Evolutionary conservation across 2,113 vertebrate species (phyloP), one percentile per base, ranked within the genome.

Genomic region (Apodemus speciosus): DNA sequence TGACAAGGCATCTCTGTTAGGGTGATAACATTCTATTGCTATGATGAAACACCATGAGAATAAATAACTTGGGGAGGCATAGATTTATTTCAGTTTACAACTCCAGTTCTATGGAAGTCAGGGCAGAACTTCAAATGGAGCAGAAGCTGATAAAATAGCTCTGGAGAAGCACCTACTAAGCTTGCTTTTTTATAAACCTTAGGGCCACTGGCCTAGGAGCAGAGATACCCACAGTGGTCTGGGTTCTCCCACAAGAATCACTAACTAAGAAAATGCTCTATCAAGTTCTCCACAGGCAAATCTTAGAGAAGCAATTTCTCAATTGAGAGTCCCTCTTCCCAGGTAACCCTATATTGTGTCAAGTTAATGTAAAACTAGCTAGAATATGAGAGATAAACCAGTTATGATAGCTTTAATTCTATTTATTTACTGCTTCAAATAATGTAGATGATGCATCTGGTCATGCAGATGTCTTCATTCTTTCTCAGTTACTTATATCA

Each of bases 391-490:
- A 93, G 20, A 90, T 88, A 66, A 83, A 3, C 21, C 46, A 88
- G 21, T 80, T 71, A 14, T 88, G 11, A 60, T 38, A 56, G n/a
- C 43, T 93, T 89, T 76, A 62, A 23, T 90, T 95, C 14, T 69
- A 9, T 51, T 77, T 88, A 49, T 85, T 80, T 86, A 88, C 32
- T 27, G 13, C 13, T 60, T 9, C 11, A 80, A 89, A 66, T 84
- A 58, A n/a, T 27, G 86, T 35, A 62, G 68, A 43, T 69, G 20
- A 68, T 66, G 58, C 76, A 46, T 66, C 51, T 88, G 51, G 46
- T n/a, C 13, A 73, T 23, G 9, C 64, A 92, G 72, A 72, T 62
- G 9, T 92, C 23, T 3, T 73, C 40, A 58, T 93, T 35, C 64
- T 79, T 9, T 20, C 35, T 13, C 9, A 76, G 9, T 53, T 79